A percentile compares a stretch with the other conserved stretches of the same genome.
phyloP scores from a whole-genome alignment of 2,113 vertebrate species.

The Tachuris rubrigastra region DNA sequence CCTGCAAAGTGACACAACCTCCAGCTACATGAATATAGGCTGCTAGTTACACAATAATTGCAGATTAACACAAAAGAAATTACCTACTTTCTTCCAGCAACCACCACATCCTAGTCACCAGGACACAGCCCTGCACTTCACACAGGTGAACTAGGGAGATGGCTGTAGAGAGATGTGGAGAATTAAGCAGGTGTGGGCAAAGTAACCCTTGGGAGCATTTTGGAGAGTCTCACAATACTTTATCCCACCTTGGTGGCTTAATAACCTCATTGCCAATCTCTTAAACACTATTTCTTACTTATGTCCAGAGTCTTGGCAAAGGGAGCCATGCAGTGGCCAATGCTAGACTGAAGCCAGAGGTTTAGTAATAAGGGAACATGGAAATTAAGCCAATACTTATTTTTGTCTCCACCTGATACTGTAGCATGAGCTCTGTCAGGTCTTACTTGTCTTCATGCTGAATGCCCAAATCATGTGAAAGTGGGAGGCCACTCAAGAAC shows the following conservation, averaged over 20 bases:
- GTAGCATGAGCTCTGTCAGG: slow-evolving; percentile 1
- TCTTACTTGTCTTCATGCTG: neutral
- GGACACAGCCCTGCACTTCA: fast-evolving
- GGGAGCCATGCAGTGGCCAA: neutral
- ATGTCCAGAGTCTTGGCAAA: neutral
- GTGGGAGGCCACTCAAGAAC: neutral
- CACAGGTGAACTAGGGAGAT: neutral
- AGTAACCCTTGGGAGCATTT: neutral
- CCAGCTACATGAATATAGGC: neutral
- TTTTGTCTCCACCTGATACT: neutral
- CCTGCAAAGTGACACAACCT: neutral
- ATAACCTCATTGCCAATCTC: neutral
- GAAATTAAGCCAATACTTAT: slow-evolving; percentile 29
- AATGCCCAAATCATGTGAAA: neutral
- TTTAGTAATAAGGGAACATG: neutral
- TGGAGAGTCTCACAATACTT: neutral
- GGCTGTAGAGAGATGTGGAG: fast-evolving
- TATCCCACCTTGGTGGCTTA: neutral
- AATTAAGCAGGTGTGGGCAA: neutral
- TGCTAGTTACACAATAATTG: neutral
- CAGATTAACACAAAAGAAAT: neutral
- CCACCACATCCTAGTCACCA: neutral
- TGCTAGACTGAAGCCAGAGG: neutral
- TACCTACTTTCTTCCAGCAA: neutral
- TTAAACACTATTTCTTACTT: neutral